Percentiles rank a stretch among this genome's conserved stretches.
phyloP scores from a whole-genome alignment of 2,888 invertebrate species.

The Julus scanicus region DNA sequence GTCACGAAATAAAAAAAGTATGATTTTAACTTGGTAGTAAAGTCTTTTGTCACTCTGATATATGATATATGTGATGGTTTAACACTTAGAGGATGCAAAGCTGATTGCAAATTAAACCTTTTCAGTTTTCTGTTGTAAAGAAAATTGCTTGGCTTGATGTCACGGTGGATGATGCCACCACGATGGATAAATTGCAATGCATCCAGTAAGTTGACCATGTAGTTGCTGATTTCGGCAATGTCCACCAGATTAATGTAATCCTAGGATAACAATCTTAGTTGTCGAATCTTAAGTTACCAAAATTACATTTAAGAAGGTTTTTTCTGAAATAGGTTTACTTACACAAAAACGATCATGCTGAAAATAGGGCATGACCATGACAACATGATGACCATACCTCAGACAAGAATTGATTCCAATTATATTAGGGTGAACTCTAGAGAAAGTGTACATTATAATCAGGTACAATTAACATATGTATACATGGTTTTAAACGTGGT shows the following conservation, averaged over 20 bases:
- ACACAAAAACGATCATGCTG: conserved; percentile 83
- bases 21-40: too few relatives aligned
- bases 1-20: background rate
- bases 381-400: conserved; percentile 80
- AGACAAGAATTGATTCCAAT: conserved; percentile 83
- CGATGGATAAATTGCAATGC: conserved; percentile 84
- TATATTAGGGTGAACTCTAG: conserved; percentile 82
- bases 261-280: conserved; percentile 4
- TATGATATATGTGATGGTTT: too few relatives aligned
- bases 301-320: background rate
- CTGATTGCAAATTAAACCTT: conserved; percentile 63
- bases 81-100: too few relatives aligned
- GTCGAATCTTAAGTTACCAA: background rate
- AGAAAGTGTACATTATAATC: too few relatives aligned
- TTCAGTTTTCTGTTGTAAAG: conserved; percentile 77
- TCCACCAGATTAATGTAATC: conserved; percentile 61
- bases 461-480: too few relatives aligned
- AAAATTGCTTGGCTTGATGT: conserved; percentile 92
- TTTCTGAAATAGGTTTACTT: conserved; percentile 67
- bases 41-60: too few relatives aligned
- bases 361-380: conserved; percentile 90
- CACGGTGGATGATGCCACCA: conserved; percentile 86
- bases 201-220: conserved; percentile 82
- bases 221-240: conserved; percentile 75
- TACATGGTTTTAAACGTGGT: too few relatives aligned